Conservation (phyloP, 2,888 invertebrate species). For the Protophormia terraenovae region DNA sequence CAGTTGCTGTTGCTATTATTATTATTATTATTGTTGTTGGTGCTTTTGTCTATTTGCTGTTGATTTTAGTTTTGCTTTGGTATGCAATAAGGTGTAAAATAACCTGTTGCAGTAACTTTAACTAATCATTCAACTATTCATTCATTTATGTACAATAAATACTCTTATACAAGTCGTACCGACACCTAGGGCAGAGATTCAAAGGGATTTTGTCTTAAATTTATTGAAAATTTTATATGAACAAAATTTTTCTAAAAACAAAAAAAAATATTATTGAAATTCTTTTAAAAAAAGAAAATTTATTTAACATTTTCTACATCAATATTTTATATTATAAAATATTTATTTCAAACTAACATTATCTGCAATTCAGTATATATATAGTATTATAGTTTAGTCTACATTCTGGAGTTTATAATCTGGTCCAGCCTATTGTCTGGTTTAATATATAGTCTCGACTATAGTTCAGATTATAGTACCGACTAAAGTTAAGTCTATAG, state of each 20-base stretch:
- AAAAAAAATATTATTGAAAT: too few species aligned
- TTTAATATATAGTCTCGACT: too few species aligned
- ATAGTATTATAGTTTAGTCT: too few species aligned
- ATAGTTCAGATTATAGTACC: too few species aligned
- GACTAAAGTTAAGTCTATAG: too few species aligned
- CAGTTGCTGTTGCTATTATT: slow-evolving; percentile 40
- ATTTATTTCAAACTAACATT: too few species aligned
- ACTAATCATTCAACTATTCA: slow-evolving; percentile 64
- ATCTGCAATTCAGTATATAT: too few species aligned
- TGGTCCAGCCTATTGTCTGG: too few species aligned
- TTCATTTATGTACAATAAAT: slow-evolving; percentile 55
- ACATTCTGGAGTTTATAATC: too few species aligned
- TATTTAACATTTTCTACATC: too few species aligned
- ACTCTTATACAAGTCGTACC: slow-evolving; percentile 9
- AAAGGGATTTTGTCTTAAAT: background rate
- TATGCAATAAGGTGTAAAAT: slow-evolving; percentile 64
- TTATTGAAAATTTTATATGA: background rate
- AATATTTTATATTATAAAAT: too few species aligned
- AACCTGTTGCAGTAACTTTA: slow-evolving; percentile 67
- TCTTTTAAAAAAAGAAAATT: too few species aligned
- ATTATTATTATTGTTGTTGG: background rate
- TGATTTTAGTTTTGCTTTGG: slow-evolving; percentile 19
- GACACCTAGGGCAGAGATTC: slow-evolving; percentile 21
- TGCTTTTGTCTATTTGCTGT: background rate
- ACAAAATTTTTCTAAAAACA: background rate